phyloP scores from a whole-genome alignment of 2,797 vertebrate species.

The Serranus cabrilla region DNA sequence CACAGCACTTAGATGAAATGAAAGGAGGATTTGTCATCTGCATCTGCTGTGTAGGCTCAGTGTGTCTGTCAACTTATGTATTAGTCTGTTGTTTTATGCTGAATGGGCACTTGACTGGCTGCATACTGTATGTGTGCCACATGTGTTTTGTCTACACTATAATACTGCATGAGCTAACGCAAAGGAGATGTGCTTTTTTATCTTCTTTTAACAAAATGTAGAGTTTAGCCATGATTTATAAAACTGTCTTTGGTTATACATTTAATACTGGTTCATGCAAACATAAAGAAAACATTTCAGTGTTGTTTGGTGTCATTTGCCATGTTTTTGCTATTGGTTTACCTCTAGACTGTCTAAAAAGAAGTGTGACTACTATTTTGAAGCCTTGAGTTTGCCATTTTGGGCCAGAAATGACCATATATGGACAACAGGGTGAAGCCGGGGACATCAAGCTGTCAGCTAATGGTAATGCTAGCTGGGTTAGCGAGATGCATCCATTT shows the following conservation, averaged over 20 bases:
- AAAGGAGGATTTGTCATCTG: constrained; percentile 24
- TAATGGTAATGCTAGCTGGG: too few species aligned
- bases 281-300: neutral
- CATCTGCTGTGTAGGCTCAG: neutral
- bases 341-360: neutral
- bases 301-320: neutral
- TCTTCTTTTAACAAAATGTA: neutral
- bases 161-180: neutral
- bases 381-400: too few species aligned
- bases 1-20: constrained; percentile 25
- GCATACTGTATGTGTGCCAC: neutral
- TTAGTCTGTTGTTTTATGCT: constrained; percentile 20
- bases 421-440: too few species aligned
- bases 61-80: constrained; percentile 14
- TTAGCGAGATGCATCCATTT: too few species aligned
- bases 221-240: neutral
- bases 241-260: neutral
- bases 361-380: too few species aligned
- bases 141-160: constrained; percentile 8
- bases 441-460: too few species aligned
- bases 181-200: neutral
- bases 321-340: neutral
- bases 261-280: neutral
- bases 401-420: too few species aligned
- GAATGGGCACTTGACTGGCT: constrained; percentile 1